Percentiles rank a stretch among this genome's conserved stretches.
Conservation (phyloP, 2,797 vertebrate genomes). For the Trichosurus vulpecula region DNA sequence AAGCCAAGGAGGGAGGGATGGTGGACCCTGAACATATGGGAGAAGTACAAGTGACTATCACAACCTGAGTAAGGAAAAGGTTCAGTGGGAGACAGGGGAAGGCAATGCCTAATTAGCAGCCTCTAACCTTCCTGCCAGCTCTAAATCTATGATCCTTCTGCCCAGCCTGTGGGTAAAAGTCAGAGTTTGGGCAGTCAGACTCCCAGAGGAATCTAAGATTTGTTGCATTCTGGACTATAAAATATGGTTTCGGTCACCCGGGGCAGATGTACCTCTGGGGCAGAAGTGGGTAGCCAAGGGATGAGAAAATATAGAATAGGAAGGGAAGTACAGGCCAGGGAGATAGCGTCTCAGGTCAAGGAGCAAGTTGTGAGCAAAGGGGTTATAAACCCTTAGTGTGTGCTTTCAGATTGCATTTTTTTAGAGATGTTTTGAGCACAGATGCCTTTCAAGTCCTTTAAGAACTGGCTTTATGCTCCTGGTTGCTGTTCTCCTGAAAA, state of each 20-base stretch:
- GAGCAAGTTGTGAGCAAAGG: neutral
- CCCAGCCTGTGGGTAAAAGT: neutral
- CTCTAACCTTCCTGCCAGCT: neutral
- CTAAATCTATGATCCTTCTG: neutral
- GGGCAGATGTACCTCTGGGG: neutral
- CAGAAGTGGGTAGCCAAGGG: neutral
- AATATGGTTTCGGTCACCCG: neutral
- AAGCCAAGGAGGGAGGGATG: neutral
- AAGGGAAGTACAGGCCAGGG: neutral
- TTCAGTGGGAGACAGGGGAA: neutral
- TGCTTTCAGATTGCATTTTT: neutral
- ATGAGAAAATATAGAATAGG: neutral
- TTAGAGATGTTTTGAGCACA: neutral
- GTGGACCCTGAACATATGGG: neutral
- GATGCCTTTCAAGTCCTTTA: neutral
- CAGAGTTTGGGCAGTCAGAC: neutral
- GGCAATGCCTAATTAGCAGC: neutral
- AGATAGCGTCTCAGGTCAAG: neutral
- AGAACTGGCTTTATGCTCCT: neutral
- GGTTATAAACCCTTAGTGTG: neutral
- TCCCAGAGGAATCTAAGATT: neutral
- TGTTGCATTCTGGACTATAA: neutral
- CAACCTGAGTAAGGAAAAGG: neutral
- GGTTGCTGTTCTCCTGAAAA: neutral
- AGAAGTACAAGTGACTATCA: neutral